A percentile compares a stretch with the other conserved stretches of the same genome.
phyloP scores from a whole-genome alignment of 2,113 vertebrate genomes.

The Dissostichus mawsoni region DNA sequence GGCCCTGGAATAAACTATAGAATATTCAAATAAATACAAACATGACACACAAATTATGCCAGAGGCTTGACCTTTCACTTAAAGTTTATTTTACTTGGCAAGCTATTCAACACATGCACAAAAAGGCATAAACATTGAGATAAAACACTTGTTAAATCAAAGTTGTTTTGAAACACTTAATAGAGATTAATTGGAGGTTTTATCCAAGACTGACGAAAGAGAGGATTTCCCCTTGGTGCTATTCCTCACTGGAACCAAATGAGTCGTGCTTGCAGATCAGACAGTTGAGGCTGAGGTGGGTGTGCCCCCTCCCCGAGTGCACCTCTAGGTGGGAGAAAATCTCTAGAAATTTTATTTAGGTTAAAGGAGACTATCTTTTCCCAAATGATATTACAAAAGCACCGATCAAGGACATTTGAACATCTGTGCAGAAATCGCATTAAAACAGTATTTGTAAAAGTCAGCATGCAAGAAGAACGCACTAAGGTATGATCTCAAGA shows the following conservation, averaged over 20 bases:
- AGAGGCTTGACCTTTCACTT: constrained; percentile 13
- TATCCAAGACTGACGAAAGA: constrained; percentile 53
- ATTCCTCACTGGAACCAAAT: constrained; percentile 40
- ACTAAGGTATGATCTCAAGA: constrained; percentile 8
- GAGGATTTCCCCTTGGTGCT: constrained; percentile 42
- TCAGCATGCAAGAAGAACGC: background rate
- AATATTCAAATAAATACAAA: constrained; percentile 15
- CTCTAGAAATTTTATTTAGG: constrained; percentile 29
- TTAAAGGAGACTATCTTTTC: constrained; percentile 19
- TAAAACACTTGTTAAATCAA: constrained; percentile 55
- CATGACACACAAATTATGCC: constrained; percentile 3
- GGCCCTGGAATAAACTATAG: background rate
- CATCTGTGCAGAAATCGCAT: background rate
- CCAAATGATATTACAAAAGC: constrained; percentile 15
- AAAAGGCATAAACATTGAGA: constrained; percentile 30
- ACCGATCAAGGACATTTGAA: constrained; percentile 1
- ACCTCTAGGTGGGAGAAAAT: constrained; percentile 42
- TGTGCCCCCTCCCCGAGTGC: background rate
- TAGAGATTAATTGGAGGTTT: constrained; percentile 48
- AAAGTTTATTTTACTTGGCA: constrained; percentile 68
- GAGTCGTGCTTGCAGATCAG: constrained; percentile 38
- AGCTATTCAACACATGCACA: constrained; percentile 36
- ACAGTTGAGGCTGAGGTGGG: constrained; percentile 16
- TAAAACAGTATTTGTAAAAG: background rate
- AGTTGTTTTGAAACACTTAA: constrained; percentile 34